Evolutionary conservation across 2,888 invertebrate species (phyloP), one percentile per base, ranked within the genome.

Genomic region (Psylliodes chrysocephalus): DNA sequence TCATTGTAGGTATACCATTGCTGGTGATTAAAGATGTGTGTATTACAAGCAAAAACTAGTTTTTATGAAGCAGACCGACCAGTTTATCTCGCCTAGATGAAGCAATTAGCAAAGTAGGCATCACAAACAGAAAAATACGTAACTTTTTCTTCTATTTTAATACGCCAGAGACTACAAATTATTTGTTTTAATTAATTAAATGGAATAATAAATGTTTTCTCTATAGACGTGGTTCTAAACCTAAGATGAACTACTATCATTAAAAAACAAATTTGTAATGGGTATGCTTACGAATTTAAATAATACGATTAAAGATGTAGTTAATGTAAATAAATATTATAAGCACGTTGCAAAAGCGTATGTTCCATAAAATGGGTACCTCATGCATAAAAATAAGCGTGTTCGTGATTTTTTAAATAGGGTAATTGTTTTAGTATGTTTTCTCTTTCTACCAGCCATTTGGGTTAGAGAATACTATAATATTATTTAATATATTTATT

Each of bases 21-120:
- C 15, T 42, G 42, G 19, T 17, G 12, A 54, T 35, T 42, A 28
- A 54, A 54, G 18, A 54, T 44, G 42, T 30, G 30, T 8, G 19
- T 19, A 25, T 33, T 44, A 12, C 4, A 54, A 22, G 15, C 6
- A 35, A 55, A 56, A 57, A 57, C 57, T 46, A 33, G 57, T 57
- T 47, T 46, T 35, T 57, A 25, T 35, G 22, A 8, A 35, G 57
- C 33, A 35, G 15, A 7, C 19, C 18, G 18, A 17, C 33, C 12
- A 17, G 28, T n/a, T 56, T 46, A 38, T 57, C 47, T 35, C 25
- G 47, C 57, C 7, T 57, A 57, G 57, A 57, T 57, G 57, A 57
- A 57, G 57, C 57, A 47, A 57, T 57, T 47, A 57, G 33, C 47
- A 18, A 57, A 57, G 57, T 57, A 10, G 46, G 33, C 46, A 44